phyloP scores from a whole-genome alignment of 2,888 invertebrate species.

The Synanthedon myopaeformis region DNA sequence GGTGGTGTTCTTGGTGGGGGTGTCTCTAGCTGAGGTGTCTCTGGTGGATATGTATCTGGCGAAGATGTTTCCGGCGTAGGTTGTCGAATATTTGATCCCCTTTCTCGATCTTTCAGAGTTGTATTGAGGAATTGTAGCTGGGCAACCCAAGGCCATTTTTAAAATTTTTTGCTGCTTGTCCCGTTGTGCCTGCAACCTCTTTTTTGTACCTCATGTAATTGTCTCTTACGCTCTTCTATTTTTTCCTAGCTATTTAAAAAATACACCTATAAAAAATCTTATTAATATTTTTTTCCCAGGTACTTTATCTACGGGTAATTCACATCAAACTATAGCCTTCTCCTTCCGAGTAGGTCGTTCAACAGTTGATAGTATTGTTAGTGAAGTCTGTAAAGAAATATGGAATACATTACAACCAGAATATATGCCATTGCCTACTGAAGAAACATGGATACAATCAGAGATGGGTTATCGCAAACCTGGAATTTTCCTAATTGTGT shows the following conservation, averaged over 20 bases:
- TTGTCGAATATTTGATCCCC: neutral
- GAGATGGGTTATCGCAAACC: neutral
- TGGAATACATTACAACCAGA: neutral
- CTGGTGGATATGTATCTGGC: neutral
- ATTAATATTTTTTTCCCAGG: no score
- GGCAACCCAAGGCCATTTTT: conserved; percentile 5
- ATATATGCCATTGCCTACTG: neutral
- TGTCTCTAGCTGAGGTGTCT: neutral
- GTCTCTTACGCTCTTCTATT: conserved; percentile 6
- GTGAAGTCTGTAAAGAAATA: neutral
- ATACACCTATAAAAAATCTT: conserved; percentile 3
- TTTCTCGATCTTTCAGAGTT: neutral
- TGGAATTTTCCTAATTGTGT: neutral
- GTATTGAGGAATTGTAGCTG: neutral
- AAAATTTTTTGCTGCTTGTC: conserved; percentile 4
- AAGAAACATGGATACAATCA: neutral
- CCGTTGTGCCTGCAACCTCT: conserved; percentile 3
- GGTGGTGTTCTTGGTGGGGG: neutral
- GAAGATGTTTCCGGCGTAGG: neutral
- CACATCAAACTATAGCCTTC: neutral
- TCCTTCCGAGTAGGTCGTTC: neutral
- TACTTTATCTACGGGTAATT: neutral
- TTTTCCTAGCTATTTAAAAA: neutral
- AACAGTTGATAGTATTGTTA: neutral
- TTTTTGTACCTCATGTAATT: conserved; percentile 6